These are phyloP conservation scores for Platycheirus rosarum DNA, from an alignment of 2,888 invertebrate species.

Conservation along the genomic window DNA sequence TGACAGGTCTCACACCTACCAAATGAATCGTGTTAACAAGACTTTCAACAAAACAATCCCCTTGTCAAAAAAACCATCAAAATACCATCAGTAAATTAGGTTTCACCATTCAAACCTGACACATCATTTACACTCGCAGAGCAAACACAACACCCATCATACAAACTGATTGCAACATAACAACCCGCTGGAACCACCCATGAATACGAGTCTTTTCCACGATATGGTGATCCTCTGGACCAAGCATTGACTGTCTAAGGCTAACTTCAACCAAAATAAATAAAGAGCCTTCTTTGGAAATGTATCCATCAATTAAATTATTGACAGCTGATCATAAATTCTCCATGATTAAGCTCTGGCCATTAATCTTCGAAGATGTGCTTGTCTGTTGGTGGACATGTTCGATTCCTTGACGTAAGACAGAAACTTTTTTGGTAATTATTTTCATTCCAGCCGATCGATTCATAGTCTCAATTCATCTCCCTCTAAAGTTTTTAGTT, in stretches of 20 bases:
- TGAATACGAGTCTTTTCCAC: constrained; percentile 21
- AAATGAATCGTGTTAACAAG: constrained; percentile 39
- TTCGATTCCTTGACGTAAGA: no score
- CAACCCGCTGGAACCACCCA: constrained; percentile 61
- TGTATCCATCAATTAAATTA: constrained; percentile 69
- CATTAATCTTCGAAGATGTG: constrained; percentile 41
- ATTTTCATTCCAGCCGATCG: not conserved
- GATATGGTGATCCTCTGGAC: constrained; percentile 12
- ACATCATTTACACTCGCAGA: constrained; percentile 58
- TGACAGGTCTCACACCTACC: constrained; percentile 43
- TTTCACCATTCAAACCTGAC: constrained; percentile 40
- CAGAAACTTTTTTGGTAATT: no score
- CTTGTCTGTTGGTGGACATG: constrained; percentile 15
- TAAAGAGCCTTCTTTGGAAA: constrained; percentile 46
- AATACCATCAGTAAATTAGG: constrained; percentile 40
- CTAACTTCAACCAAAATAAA: constrained; percentile 46
- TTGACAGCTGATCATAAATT: constrained; percentile 71
- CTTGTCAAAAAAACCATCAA: constrained; percentile 50
- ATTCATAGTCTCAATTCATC: not conserved
- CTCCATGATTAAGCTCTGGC: constrained; percentile 53
- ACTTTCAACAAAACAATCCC: constrained; percentile 47
- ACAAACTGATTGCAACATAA: constrained; percentile 58
- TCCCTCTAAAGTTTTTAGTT: not conserved
- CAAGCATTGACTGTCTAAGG: not conserved
- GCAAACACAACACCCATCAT: constrained; percentile 6